A percentile compares a stretch with the other conserved stretches of the same genome.
Evolutionary conservation across 2,888 invertebrate species (phyloP).

Genomic region (Stramonita haemastoma): DNA sequence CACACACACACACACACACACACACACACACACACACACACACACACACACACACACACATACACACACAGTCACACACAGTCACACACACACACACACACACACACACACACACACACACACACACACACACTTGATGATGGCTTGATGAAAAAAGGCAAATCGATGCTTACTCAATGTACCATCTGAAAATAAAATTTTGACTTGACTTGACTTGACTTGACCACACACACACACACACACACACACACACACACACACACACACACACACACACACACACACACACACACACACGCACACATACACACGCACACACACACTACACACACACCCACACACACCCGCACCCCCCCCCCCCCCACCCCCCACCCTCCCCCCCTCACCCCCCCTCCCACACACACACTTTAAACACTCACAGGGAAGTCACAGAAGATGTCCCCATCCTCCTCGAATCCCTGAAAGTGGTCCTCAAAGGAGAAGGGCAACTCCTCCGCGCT

Average conservation of each 20-base stretch:
- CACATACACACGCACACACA: conserved; percentile 17
- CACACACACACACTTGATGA: too few species aligned
- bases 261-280: neutral
- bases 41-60: neutral
- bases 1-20: conserved; percentile 31
- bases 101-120: too few species aligned
- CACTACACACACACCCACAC: neutral
- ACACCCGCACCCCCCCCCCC: neutral
- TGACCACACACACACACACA: conserved; percentile 27
- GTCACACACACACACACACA: neutral
- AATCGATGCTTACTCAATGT: too few species aligned
- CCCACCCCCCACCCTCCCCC: neutral
- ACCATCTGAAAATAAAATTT: too few species aligned
- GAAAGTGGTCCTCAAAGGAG: conserved; percentile 33
- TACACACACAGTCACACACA: neutral
- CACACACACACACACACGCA: neutral
- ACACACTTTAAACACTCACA: conserved; percentile 5
- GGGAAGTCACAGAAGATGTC: conserved; percentile 27
- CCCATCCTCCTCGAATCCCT: neutral
- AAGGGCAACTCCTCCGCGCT: conserved; percentile 23
- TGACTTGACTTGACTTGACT: too few species aligned
- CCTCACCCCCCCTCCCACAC: neutral
- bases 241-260: neutral
- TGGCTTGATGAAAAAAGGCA: too few species aligned
- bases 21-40: neutral